Evolutionary conservation across 2,888 invertebrate species (phyloP).

Genomic region (Hemicrepidius hirtus): DNA sequence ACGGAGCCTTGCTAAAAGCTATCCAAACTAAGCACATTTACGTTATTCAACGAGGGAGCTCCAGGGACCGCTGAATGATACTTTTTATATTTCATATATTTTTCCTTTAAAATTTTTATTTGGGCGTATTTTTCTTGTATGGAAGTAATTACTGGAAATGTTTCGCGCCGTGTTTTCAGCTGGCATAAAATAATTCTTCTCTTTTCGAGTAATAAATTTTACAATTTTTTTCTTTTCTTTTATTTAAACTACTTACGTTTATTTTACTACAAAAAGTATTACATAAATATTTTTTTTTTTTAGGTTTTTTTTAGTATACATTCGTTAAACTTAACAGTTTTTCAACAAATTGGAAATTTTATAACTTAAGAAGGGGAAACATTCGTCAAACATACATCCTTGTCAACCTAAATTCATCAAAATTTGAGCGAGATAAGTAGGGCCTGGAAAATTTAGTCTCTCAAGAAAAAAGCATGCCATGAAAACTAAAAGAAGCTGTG

Average conservation of each 20-base stretch:
- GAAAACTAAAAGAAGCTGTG: no score
- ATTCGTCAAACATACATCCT: no score
- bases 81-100: slow-evolving; percentile 52
- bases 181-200: slow-evolving; percentile 11
- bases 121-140: slow-evolving; percentile 37
- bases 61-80: slow-evolving; percentile 49
- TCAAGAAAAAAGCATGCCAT: no score
- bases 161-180: neutral
- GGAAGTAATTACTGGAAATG: slow-evolving; percentile 37
- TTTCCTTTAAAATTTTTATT: slow-evolving; percentile 46
- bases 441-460: no score
- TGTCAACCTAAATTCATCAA: no score
- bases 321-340: no score
- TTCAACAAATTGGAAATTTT: no score
- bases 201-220: neutral
- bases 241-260: neutral
- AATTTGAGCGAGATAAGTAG: no score
- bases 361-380: no score
- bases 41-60: slow-evolving; percentile 54
- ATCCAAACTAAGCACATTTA: slow-evolving; percentile 58
- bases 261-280: no score
- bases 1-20: slow-evolving; percentile 55
- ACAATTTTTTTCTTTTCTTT: neutral
- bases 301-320: no score
- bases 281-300: no score